Evolutionary conservation across 92 coral and sea anemone species (phyloP).

Genomic region (Virgularia gustaviana): DNA sequence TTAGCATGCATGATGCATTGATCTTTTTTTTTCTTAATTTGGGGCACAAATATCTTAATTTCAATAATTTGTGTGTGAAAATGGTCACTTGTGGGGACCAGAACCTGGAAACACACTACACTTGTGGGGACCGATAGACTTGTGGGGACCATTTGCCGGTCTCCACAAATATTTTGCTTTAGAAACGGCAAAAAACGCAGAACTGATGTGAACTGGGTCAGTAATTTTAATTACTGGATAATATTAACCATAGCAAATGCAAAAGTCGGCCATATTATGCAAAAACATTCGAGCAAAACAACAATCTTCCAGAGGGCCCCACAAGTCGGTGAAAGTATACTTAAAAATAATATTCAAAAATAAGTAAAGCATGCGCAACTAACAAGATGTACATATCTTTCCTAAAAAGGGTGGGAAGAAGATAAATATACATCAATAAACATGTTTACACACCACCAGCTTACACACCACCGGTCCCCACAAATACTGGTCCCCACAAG

Average conservation of each 20-base stretch:
- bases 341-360: background rate
- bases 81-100: too few species aligned
- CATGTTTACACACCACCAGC: conserved; percentile 4
- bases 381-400: background rate
- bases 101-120: background rate
- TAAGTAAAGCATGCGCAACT: background rate
- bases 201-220: too few species aligned
- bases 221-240: too few species aligned
- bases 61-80: too few species aligned
- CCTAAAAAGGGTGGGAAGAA: background rate
- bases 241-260: too few species aligned
- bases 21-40: too few species aligned
- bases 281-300: background rate
- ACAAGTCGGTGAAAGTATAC: background rate
- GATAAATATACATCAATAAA: background rate
- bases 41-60: too few species aligned
- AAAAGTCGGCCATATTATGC: too few species aligned
- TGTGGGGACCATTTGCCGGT: conserved; percentile 6
- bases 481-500: conserved; percentile 5
- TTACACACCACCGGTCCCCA: conserved; percentile 5
- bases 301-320: background rate
- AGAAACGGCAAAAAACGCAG: background rate
- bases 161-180: conserved; percentile 2
- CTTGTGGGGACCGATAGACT: conserved; percentile 1
- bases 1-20: too few species aligned